Evolutionary conservation across 1,140 invertebrate species (phyloP), one percentile per base, ranked within the genome.

Genomic region (Condylostylus longicornis): DNA sequence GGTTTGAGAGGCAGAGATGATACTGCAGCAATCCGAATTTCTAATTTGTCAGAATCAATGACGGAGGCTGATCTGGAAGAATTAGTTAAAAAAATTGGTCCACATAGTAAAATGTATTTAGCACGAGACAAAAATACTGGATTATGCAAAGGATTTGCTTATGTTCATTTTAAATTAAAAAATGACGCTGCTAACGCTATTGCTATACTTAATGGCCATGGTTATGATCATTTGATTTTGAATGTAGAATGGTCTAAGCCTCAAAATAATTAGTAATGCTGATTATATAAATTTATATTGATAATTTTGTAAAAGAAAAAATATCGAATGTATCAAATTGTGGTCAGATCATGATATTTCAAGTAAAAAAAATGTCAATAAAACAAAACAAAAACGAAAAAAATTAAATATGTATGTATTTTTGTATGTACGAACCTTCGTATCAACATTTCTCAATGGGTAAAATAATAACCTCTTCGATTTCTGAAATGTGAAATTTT

Each of bases 191-290:
- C 85, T 13, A 76, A 79, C 50, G 95, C 95, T 40, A 96, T 98
- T 48, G 64, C 75, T 40, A 71, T 71, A 29, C 74, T 98, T 5
- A 85, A 97, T 62, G 94, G 93, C 3, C 83, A 88, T 64, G 93
- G 94, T 41, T 98, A 98, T 62, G 93, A 98, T 67, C 93, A 98
- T 71, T 72, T 98, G 36, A 98, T 98, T 59, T 66, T 98, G 9
- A 93, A 79, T 64, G 96, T 97, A 14, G 95, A 98, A 68, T 98
- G 95, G 95, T 97, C 96, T 3, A 98, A 96, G 64, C 81, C 82
- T 18, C 77, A 60, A 33, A 58, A 46, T 42, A 59, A 60, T 36
- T 59, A 51, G n/a, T n/a, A n/a, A n/a, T n/a, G n/a, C n/a, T n/a
- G n/a, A n/a, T n/a, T n/a, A n/a, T n/a, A n/a, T n/a, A n/a, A n/a